phyloP scores from a whole-genome alignment of 2,888 invertebrate species.

The Netelia fuscicornis region DNA sequence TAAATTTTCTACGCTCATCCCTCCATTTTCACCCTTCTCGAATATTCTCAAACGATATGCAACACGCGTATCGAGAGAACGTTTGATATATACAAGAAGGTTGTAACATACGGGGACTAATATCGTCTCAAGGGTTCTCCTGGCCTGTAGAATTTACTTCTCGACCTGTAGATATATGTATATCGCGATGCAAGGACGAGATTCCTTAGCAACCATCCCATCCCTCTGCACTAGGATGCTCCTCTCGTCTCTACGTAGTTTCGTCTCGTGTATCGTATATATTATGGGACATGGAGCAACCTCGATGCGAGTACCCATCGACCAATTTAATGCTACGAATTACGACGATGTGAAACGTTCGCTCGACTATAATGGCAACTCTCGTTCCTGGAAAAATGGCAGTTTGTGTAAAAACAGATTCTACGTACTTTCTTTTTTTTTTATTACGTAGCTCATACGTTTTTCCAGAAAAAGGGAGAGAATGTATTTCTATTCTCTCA shows the following conservation, averaged over 20 bases:
- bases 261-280: no score
- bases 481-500: not conserved
- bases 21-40: no score
- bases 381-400: slow-evolving; percentile 21
- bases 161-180: not conserved
- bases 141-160: slow-evolving; percentile 29
- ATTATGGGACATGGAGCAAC: not conserved
- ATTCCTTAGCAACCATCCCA: slow-evolving; percentile 62
- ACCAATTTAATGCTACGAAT: slow-evolving; percentile 51
- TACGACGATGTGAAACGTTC: slow-evolving; percentile 36
- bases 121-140: slow-evolving; percentile 4
- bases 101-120: not conserved
- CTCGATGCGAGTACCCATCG: slow-evolving; percentile 16
- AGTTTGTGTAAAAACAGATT: slow-evolving; percentile 54
- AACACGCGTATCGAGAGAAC: not conserved
- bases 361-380: not conserved
- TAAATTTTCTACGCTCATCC: slow-evolving; percentile 10
- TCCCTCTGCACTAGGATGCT: no score
- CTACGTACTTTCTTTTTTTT: no score
- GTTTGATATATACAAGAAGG: not conserved
- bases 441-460: not conserved
- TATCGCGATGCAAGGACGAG: slow-evolving; percentile 66
- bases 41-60: no score
- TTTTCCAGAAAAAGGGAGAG: not conserved
- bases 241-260: no score